Base-by-base conservation (phyloP, 2,797 vertebrate species). In the Amniataba percoides region DNA sequence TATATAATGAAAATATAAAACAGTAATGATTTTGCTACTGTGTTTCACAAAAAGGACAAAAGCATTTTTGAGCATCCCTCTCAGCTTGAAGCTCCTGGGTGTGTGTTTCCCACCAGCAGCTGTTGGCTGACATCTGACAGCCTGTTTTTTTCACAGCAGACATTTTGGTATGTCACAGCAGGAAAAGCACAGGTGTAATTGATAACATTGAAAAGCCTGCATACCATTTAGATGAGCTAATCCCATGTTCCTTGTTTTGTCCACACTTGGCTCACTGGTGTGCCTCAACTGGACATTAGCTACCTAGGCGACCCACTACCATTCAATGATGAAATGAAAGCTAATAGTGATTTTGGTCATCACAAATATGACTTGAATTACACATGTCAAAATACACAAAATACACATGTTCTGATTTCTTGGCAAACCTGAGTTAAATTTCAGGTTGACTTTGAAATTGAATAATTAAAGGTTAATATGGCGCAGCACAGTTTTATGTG, bases 141-240 rank as follows among this genome's bases (percentile, higher is more conserved):
- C 25, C 55, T 34, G 14, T n/a, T 14, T 59, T 31, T 48, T 45
- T 57, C 12, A 55, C 19, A n/a, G 39, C 65, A 43, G 23, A 53
- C 18, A 23, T 46, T 45, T 46, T 56, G 65, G 65, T 42, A 45
- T 12, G 19, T 21, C 36, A 2, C 39, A 16, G 16, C 7, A 7
- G 40, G 25, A 46, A 68, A 42, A 52, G 34, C 36, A 34, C 39
- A 56, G 1, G 52, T 56, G 23, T 34, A 43, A 10, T 25, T 68
- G 65, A 68, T 56, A 45, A 45, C 52, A 34, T 34, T 66, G 27
- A 66, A 67, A 67, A 43, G 34, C 51, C n/a, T n/a, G 19, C 52
- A 31, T 31, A 34, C 25, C 39, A 23, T 57, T 12, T 11, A 23
- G n/a, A 21, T 46, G 19, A 69, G 21, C 48, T 71, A 3, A 0